Evolutionary conservation across 2,888 invertebrate species (phyloP).

Genomic region (Formica aserva): DNA sequence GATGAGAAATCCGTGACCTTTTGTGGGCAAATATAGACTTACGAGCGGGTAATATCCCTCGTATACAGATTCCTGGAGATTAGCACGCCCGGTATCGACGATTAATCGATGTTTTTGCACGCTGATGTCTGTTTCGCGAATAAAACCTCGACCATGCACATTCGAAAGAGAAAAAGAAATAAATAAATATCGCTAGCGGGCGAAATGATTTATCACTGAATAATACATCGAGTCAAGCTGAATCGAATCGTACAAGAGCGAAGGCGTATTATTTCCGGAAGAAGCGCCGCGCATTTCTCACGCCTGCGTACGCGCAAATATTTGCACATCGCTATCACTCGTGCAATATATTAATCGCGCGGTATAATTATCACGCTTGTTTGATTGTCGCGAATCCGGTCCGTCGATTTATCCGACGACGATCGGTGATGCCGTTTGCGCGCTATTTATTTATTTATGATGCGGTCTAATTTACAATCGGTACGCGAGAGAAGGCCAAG

Average conservation of each 20-base stretch:
- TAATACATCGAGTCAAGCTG: background rate
- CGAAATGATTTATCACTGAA: conserved; percentile 11
- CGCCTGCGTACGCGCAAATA: conserved; percentile 46
- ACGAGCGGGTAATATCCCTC: conserved; percentile 30
- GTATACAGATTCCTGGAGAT: conserved; percentile 52
- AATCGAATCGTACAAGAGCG: background rate
- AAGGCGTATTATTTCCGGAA: conserved; percentile 36
- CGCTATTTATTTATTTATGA: conserved; percentile 81
- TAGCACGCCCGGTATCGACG: conserved; percentile 57
- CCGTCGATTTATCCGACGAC: background rate
- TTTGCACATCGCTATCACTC: conserved; percentile 59
- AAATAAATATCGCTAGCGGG: background rate
- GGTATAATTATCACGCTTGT: conserved; percentile 61
- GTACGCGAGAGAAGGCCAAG: conserved; percentile 77
- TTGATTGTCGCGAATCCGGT: background rate
- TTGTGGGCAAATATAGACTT: conserved; percentile 62
- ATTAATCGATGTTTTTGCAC: background rate
- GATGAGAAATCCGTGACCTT: conserved; percentile 76
- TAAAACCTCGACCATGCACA: background rate
- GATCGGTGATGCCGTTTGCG: conserved; percentile 60
- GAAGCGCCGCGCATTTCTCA: conserved; percentile 11
- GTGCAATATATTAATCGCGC: conserved; percentile 54
- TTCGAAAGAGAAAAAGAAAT: background rate
- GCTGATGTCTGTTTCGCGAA: background rate
- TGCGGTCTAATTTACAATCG: conserved; percentile 80